Percentiles rank a stretch among this genome's conserved stretches.
These are phyloP conservation scores for Peromyscus aztecus DNA, from an alignment of 2,797 vertebrate genomes.

Conservation along the genomic window DNA sequence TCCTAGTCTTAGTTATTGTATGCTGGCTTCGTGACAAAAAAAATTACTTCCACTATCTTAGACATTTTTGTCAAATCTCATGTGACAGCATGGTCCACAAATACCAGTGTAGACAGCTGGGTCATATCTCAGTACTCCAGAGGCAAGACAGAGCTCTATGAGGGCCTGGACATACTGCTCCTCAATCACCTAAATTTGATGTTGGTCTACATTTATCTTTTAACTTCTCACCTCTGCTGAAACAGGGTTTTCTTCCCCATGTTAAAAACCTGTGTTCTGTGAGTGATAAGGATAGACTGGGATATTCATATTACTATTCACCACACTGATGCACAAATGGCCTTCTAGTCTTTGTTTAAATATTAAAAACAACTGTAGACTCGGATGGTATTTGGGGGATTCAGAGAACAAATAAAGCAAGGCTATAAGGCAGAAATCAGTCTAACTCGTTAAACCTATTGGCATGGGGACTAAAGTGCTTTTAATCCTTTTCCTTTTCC, in stretches of 20 bases:
- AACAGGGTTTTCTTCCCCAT: background rate
- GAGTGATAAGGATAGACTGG: background rate
- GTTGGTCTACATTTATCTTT: constrained; percentile 38
- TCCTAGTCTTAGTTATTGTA: constrained; percentile 15
- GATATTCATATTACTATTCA: constrained; percentile 36
- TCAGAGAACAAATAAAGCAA: constrained; percentile 57
- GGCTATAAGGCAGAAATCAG: constrained; percentile 64
- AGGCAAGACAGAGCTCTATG: constrained; percentile 63
- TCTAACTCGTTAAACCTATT: constrained; percentile 53
- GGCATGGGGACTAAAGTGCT: constrained; percentile 53
- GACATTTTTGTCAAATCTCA: constrained; percentile 68
- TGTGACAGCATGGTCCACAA: constrained; percentile 64
- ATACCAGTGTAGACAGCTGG: constrained; percentile 76
- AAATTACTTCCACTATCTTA: constrained; percentile 17
- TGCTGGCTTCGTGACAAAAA: constrained; percentile 34
- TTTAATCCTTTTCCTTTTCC: constrained; percentile 72
- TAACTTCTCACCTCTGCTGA: constrained; percentile 37
- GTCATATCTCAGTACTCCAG: constrained; percentile 45
- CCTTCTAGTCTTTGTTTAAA: constrained; percentile 69
- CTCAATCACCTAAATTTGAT: constrained; percentile 53
- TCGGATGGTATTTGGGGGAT: constrained; percentile 53
- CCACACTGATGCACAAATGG: constrained; percentile 11
- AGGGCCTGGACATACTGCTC: background rate
- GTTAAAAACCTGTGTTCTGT: constrained; percentile 20
- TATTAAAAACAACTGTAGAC: constrained; percentile 63